Evolutionary conservation across 35 echinoderm and acorn worm species (phyloP).

Genomic region (Eucidaris tribuloides): DNA sequence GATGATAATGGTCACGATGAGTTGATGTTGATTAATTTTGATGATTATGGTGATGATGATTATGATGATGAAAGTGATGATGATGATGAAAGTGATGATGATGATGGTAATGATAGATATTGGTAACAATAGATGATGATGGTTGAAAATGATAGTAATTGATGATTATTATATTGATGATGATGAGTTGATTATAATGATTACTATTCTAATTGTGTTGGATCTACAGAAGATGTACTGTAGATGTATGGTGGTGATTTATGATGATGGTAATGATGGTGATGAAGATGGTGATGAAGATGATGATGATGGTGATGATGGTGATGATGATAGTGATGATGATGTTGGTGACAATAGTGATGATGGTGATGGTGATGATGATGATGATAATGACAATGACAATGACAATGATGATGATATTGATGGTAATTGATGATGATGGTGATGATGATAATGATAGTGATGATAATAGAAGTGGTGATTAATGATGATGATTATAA

Average conservation of each 20-base stretch:
- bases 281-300: constrained; percentile 13
- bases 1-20: neutral
- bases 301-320: neutral
- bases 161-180: neutral
- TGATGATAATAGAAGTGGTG: neutral
- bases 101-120: too few relatives aligned
- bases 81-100: neutral
- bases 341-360: neutral
- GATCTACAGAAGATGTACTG: too few relatives aligned
- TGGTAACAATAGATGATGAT: neutral
- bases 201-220: too few relatives aligned
- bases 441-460: neutral
- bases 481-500: neutral
- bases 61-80: neutral
- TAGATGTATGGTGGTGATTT: too few relatives aligned
- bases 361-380: neutral
- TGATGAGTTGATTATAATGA: too few relatives aligned
- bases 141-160: neutral
- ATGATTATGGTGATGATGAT: neutral
- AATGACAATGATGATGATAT: neutral
- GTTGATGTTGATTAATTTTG: neutral
- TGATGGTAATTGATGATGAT: neutral
- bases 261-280: neutral
- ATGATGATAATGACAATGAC: neutral
- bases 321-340: neutral